A percentile compares a stretch with the other conserved stretches of the same genome.
These are phyloP conservation scores for Actinemys pallida DNA, from an alignment of 2,113 vertebrate species.

Conservation along the genomic window DNA sequence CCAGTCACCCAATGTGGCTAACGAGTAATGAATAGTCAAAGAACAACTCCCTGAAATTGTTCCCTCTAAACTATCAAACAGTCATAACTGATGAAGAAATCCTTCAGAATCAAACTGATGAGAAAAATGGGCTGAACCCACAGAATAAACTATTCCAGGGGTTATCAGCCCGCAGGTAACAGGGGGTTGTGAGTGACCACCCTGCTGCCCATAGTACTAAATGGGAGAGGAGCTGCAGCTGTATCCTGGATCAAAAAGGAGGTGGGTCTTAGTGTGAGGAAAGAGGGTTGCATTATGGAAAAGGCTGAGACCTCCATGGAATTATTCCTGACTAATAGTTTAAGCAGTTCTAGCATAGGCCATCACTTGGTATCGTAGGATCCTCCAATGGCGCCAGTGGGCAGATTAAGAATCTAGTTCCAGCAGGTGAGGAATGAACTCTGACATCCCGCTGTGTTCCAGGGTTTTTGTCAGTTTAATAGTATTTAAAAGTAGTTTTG, in stretches of 20 bases:
- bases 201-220: background rate
- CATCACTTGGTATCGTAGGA: background rate
- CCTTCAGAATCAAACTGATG: background rate
- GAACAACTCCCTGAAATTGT: background rate
- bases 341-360: background rate
- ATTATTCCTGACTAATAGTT: background rate
- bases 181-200: background rate
- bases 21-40: background rate
- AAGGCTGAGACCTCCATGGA: fast-evolving
- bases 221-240: background rate
- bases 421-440: conserved; percentile 13
- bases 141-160: background rate
- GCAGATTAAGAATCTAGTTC: background rate
- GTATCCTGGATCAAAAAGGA: background rate
- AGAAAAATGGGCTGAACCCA: background rate
- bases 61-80: background rate
- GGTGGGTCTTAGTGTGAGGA: background rate
- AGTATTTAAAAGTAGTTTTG: conserved; percentile 45
- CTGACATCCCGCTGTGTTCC: background rate
- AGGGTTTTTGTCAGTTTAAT: background rate
- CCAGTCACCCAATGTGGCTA: background rate
- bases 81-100: background rate
- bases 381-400: background rate
- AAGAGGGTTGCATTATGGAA: background rate
- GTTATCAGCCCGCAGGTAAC: background rate